A percentile compares a stretch with the other conserved stretches of the same genome.
Conservation (phyloP, 2,113 vertebrate genomes). For the Ammospiza caudacuta region DNA sequence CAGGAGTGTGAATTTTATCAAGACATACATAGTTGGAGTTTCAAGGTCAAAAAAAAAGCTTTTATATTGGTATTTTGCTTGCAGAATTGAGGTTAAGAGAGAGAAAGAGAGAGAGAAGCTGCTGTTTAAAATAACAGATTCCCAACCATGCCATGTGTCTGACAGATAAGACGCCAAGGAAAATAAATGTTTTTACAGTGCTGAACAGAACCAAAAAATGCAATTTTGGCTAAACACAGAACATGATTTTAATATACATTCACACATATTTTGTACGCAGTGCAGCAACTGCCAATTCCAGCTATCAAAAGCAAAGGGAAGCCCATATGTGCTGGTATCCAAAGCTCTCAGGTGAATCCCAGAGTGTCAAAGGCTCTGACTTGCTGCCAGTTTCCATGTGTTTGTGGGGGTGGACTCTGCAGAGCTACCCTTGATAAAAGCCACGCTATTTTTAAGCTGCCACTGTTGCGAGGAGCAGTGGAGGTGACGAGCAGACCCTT, state of each 20-base stretch:
- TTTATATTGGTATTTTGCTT: slow-evolving; percentile 42
- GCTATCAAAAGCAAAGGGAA: background rate
- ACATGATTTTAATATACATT: slow-evolving; percentile 14
- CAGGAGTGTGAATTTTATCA: slow-evolving; percentile 32
- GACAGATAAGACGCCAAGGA: slow-evolving; percentile 19
- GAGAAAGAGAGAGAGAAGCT: slow-evolving; percentile 24
- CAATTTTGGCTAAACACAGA: slow-evolving; percentile 7
- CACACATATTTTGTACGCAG: background rate
- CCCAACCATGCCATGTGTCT: slow-evolving; percentile 40
- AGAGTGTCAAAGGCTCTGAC: background rate
- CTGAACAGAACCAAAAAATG: background rate
- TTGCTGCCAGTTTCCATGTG: background rate
- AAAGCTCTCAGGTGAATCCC: background rate
- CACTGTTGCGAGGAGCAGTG: background rate
- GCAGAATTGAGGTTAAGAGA: background rate
- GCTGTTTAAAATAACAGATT: slow-evolving; percentile 67
- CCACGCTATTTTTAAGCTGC: background rate
- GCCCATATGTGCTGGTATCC: background rate
- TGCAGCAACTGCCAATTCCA: background rate
- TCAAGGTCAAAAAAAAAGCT: slow-evolving; percentile 60
- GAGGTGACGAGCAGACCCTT: background rate
- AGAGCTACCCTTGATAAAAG: background rate
- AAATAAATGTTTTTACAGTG: background rate
- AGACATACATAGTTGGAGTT: background rate
- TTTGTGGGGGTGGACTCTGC: background rate